A percentile compares a stretch with the other conserved stretches of the same genome.
Evolutionary conservation across 53 echinoderm and acorn worm species (phyloP).

Genomic region (Zoroaster sp.): DNA sequence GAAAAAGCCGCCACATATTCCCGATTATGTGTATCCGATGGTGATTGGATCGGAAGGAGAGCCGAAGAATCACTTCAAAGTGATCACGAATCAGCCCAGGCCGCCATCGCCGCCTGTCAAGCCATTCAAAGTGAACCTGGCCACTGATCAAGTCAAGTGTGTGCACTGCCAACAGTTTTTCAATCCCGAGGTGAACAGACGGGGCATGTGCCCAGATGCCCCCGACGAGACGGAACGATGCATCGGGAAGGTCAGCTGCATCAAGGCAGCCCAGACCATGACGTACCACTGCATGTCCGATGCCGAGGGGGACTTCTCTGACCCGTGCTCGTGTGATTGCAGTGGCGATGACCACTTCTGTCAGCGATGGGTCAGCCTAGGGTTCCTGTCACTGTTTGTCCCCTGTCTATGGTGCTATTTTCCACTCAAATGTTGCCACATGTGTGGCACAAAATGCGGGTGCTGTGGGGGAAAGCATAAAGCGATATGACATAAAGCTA

Average conservation of each 20-base stretch:
- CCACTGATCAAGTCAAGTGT: slow-evolving; percentile 69
- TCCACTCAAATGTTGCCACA: slow-evolving; percentile 91
- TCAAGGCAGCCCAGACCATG: slow-evolving; percentile 78
- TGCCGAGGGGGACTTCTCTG: slow-evolving; percentile 83
- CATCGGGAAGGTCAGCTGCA: slow-evolving; percentile 80
- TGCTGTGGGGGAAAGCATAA: slow-evolving; percentile 96
- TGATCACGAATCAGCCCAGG: slow-evolving; percentile 80
- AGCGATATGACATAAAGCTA: slow-evolving; percentile 87
- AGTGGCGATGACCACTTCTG: slow-evolving; percentile 77
- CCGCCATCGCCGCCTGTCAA: slow-evolving; percentile 81
- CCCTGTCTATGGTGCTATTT: slow-evolving; percentile 99
- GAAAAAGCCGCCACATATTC: slow-evolving; percentile 93
- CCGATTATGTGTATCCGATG: slow-evolving; percentile 93
- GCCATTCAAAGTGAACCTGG: slow-evolving; percentile 41
- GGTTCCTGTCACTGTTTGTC: slow-evolving; percentile 81
- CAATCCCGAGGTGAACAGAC: slow-evolving; percentile 76
- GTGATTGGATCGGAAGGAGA: slow-evolving; percentile 66
- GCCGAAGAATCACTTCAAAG: slow-evolving; percentile 65
- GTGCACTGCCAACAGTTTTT: slow-evolving; percentile 90
- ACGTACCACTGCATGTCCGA: slow-evolving; percentile 93
- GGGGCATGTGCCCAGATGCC: slow-evolving; percentile 90
- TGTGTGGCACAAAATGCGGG: slow-evolving; percentile 93
- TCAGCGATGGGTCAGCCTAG: slow-evolving; percentile 85
- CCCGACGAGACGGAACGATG: slow-evolving; percentile 74
- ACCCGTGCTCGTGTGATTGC: slow-evolving; percentile 85